Evolutionary conservation across 53 echinoderm and acorn worm genomes (phyloP).

Genomic region (Arbacia lixula): DNA sequence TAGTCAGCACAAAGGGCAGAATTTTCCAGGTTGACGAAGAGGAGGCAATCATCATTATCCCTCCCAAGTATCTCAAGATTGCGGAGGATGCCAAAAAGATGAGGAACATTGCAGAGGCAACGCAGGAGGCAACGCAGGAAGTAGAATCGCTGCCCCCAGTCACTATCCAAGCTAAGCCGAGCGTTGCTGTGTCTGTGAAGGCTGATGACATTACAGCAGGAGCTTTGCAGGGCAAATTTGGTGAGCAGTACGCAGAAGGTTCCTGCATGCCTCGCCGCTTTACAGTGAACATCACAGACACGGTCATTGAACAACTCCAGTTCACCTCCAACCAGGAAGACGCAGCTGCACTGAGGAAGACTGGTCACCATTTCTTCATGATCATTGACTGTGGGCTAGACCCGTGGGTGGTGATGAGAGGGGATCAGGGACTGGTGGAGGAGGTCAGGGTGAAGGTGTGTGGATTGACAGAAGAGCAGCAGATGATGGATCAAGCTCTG

Average conservation of each 20-base stretch:
- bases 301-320: constrained; percentile 20
- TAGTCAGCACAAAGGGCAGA: constrained; percentile 10
- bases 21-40: constrained; percentile 10
- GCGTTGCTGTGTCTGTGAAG: neutral
- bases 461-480: constrained; percentile 19
- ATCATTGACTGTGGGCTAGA: constrained; percentile 31
- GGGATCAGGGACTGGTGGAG: constrained; percentile 38
- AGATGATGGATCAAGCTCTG: neutral
- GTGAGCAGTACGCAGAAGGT: constrained; percentile 3
- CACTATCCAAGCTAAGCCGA: neutral
- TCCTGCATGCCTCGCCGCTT: constrained; percentile 35
- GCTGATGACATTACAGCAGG: constrained; percentile 7
- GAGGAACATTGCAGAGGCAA: neutral
- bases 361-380: constrained; percentile 44
- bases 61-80: neutral
- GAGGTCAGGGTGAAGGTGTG: constrained; percentile 27
- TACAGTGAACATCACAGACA: constrained; percentile 44
- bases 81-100: neutral
- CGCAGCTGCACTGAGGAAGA: neutral
- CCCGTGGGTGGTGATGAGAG: neutral
- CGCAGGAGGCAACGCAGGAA: neutral
- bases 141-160: neutral
- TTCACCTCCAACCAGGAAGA: neutral
- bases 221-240: constrained; percentile 12
- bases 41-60: neutral